These are phyloP conservation scores for Tenthredo livida DNA, from an alignment of 2,888 invertebrate species.

Conservation along the genomic window DNA sequence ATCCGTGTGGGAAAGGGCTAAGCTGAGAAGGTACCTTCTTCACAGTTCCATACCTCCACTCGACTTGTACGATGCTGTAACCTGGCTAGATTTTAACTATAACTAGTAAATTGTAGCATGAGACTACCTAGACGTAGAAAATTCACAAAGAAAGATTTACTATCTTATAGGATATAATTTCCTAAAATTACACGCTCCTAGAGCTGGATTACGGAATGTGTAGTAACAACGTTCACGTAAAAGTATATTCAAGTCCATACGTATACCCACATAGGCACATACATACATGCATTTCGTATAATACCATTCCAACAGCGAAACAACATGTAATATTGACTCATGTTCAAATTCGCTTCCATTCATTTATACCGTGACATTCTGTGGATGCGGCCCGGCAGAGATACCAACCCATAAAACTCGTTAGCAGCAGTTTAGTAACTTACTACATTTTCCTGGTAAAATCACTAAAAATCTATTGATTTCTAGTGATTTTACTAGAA, in stretches of 20 bases:
- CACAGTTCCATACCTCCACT: background rate
- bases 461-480: too few relatives aligned
- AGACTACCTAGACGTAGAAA: background rate
- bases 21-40: background rate
- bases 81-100: background rate
- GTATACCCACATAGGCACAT: too few relatives aligned
- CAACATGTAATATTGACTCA: background rate
- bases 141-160: slow-evolving; percentile 24
- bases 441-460: too few relatives aligned
- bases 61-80: background rate
- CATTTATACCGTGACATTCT: too few relatives aligned
- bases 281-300: too few relatives aligned
- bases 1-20: slow-evolving; percentile 10
- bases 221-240: background rate
- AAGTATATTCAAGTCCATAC: background rate
- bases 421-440: too few relatives aligned
- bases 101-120: background rate
- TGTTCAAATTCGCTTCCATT: background rate
- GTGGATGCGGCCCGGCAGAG: too few relatives aligned
- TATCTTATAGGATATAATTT: slow-evolving; percentile 20
- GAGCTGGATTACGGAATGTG: background rate
- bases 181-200: slow-evolving; percentile 1
- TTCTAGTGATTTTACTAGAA: too few relatives aligned
- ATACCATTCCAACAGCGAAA: background rate
- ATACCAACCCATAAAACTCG: too few relatives aligned